phyloP scores from a whole-genome alignment of 1,140 invertebrate species.

The Trichonephila clavata region DNA sequence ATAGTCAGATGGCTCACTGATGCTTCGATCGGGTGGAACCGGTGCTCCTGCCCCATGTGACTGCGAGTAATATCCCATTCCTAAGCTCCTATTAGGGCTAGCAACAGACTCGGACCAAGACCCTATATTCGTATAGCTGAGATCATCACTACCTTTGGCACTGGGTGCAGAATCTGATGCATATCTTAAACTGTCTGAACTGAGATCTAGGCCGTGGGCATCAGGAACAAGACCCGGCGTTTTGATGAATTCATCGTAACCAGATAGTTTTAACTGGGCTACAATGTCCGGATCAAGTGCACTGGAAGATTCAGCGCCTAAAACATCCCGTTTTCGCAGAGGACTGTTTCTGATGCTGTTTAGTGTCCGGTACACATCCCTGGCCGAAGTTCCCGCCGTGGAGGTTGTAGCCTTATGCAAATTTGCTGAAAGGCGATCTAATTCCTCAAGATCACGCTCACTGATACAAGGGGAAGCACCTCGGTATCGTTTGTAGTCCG shows the following conservation, averaged over 20 bases:
- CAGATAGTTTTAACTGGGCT: slow-evolving; percentile 18
- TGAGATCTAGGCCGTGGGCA: slow-evolving; percentile 2
- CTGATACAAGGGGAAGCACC: slow-evolving; percentile 85
- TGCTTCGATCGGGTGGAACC: not conserved
- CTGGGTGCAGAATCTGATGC: slow-evolving; percentile 36
- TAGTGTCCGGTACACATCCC: slow-evolving; percentile 58
- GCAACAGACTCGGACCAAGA: slow-evolving; percentile 50
- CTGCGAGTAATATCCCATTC: slow-evolving; percentile 22
- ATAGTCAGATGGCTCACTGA: slow-evolving; percentile 7
- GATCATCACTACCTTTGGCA: slow-evolving; percentile 48
- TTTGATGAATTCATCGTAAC: slow-evolving; percentile 64
- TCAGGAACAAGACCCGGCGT: not conserved
- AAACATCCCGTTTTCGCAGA: slow-evolving; percentile 23
- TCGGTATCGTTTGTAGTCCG: slow-evolving; percentile 90
- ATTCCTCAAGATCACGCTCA: slow-evolving; percentile 89
- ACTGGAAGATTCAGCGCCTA: not conserved
- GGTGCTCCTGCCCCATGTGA: not conserved
- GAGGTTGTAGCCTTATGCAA: slow-evolving; percentile 45
- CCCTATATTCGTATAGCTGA: not conserved
- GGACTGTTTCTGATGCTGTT: slow-evolving; percentile 62
- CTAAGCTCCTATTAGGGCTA: slow-evolving; percentile 50
- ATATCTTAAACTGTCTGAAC: slow-evolving; percentile 32
- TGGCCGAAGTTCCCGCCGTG: not conserved
- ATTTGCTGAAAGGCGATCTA: slow-evolving; percentile 81
- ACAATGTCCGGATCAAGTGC: slow-evolving; percentile 2